Evolutionary conservation across 2,888 invertebrate genomes (phyloP), one percentile per base, ranked within the genome.

Genomic region (Ochropleura leucogaster): DNA sequence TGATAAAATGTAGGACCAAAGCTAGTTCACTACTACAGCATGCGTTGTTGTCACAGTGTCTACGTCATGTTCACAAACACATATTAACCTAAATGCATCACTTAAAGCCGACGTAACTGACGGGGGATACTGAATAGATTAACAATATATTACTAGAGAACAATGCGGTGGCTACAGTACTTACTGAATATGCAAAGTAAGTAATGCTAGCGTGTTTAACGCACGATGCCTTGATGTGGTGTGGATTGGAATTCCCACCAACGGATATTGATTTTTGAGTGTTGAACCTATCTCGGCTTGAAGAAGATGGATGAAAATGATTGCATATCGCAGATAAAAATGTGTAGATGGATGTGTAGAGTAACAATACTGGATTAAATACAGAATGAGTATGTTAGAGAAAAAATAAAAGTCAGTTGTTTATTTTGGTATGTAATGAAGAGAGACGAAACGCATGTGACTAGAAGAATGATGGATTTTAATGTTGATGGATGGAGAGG

Each of bases 71-170:
- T 57, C 14, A 74, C 67, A 63, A 68, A 74, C 51, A 68, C 42
- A 53, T 57, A 67, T 42, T 79, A 79, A 81, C 73, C 81, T 55
- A 70, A 70, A 81, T 81, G 57, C 83, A 83, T 73, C 49, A 73
- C 20, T 80, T 70, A 68, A 53, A 60, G 60, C 49, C n/a, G 10
- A 47, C 57, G 71, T 68, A 66, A 66, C 59, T 55, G 18, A 47
- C 51, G 59, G 49, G 46, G 60, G 62, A 67, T 47, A 59, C 10
- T 60, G 72, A 72, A 81, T 78, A 79, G 46, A 77, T 78, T 76
- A 73, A 72, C 72, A 84, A 79, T 72, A 71, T 72, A 74, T 77
- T 72, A 51, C 60, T 63, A 44, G 42, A 62, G 67, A 68, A 82
- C 80, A 83, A 80, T 78, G 67, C 46, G 20, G 9, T n/a, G 14